Evolutionary conservation across 2,888 invertebrate species (phyloP), one percentile per base, ranked within the genome.

Genomic region (Xestia xanthographa): DNA sequence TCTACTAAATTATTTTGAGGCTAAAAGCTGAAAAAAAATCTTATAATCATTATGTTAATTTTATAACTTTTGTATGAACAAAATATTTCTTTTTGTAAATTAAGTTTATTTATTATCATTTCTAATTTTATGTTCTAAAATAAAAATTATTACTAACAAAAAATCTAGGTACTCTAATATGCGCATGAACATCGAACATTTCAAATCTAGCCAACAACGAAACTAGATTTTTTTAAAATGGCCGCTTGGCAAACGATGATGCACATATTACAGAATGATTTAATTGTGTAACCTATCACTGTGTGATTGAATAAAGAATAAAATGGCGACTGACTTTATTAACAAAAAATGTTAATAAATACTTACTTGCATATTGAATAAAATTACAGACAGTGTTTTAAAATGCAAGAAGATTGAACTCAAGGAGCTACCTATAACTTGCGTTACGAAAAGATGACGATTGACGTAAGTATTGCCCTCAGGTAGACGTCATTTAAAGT

Each of bases 251-350:
- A 60, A 43, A 14, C 72, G 76, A 86, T 77, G 87, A 62, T 83
- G 86, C 83, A 70, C 86, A 86, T 86, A 86, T 86, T 86, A 86
- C 81, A 87, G 86, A 84, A 62, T 60, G 45, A 77, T 66, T 72
- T 76, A 72, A 66, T 66, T 58, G 41, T 75, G 29, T 77, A 79
- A 68, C 12, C 69, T 74, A 63, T 84, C 75, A 86, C 80, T 84
- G 73, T 85, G 77, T 84, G 84, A 86, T 84, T 77, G 69, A 50
- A 67, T 63, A 65, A 71, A 26, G 50, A 63, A 66, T 50, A 45
- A 63, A 63, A 66, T 69, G 29, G 41, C 6, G 11, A 29, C 43
- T 67, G 72, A 76, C 69, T 86, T 75, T 68, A 71, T 80, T 85
- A 66, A 70, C 75, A 70, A 53, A 80, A 56, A 71, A 58, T 29